Percentiles rank a stretch among this genome's conserved stretches.
phyloP scores from a whole-genome alignment of 2,888 invertebrate species.

The Eledona agricola region DNA sequence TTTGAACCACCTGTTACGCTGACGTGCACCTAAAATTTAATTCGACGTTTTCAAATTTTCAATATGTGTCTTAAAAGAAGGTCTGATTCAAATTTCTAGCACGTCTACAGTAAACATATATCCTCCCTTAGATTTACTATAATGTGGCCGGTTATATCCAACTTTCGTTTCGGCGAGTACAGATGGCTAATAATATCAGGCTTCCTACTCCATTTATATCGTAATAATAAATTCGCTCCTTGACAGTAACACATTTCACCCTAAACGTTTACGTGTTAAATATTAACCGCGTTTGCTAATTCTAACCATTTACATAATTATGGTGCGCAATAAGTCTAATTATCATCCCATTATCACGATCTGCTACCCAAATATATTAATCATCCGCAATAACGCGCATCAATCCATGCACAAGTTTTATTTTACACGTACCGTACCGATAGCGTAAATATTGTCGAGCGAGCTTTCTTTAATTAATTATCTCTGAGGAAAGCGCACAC shows the following conservation, averaged over 20 bases:
- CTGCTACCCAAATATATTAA: slow-evolving; percentile 26
- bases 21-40: slow-evolving; percentile 49
- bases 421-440: slow-evolving; percentile 21
- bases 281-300: slow-evolving; percentile 30
- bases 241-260: slow-evolving; percentile 30
- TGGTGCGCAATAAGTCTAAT: slow-evolving; percentile 19
- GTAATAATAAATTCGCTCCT: slow-evolving; percentile 31
- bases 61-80: slow-evolving; percentile 42
- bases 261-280: slow-evolving; percentile 27
- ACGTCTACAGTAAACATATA: slow-evolving; percentile 47
- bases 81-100: slow-evolving; percentile 45
- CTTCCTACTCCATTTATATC: slow-evolving; percentile 42
- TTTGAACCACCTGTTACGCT: slow-evolving; percentile 60
- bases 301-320: slow-evolving; percentile 13
- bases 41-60: slow-evolving; percentile 49
- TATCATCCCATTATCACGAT: slow-evolving; percentile 23
- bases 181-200: slow-evolving; percentile 46
- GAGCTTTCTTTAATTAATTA: slow-evolving; percentile 17
- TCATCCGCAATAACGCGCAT: slow-evolving; percentile 13
- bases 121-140: slow-evolving; percentile 46
- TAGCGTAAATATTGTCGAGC: slow-evolving; percentile 3
- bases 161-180: slow-evolving; percentile 43
- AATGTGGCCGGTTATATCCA: slow-evolving; percentile 41
- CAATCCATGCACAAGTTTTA: slow-evolving; percentile 24
- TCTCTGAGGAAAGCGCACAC: slow-evolving; percentile 8